A percentile compares a stretch with the other conserved stretches of the same genome.
Conservation (phyloP, 2,113 vertebrate genomes). For the Reinhardtius hippoglossoides region DNA sequence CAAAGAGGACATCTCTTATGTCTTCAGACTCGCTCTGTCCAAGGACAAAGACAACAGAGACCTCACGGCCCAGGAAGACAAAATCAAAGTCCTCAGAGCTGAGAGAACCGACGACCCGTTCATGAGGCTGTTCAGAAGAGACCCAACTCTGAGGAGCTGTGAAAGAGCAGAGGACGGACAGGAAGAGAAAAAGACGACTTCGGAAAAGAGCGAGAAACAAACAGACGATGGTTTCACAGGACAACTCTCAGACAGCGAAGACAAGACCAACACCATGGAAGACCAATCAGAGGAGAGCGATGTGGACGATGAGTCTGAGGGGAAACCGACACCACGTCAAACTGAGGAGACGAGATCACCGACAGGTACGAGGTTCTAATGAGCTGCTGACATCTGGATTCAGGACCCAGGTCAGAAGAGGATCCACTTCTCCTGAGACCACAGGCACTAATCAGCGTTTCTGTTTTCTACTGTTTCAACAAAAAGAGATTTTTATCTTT, state of each 20-base stretch:
- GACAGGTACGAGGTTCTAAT: slow-evolving; percentile 3
- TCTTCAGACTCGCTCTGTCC: slow-evolving; percentile 35
- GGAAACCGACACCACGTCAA: not conserved
- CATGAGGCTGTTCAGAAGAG: slow-evolving; percentile 21
- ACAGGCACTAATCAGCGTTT: too few relatives aligned
- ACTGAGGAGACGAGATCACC: not conserved
- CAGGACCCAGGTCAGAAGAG: too few relatives aligned
- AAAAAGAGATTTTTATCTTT: too few relatives aligned
- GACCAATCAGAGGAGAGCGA: not conserved
- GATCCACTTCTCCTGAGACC: too few relatives aligned
- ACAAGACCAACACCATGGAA: not conserved
- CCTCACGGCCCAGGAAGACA: not conserved
- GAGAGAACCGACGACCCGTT: not conserved
- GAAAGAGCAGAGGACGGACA: not conserved
- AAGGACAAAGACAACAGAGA: slow-evolving; percentile 35
- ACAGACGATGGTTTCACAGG: not conserved
- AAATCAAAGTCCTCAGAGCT: slow-evolving; percentile 2
- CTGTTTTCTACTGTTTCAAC: too few relatives aligned
- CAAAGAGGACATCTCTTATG: slow-evolving; percentile 50
- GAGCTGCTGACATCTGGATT: too few relatives aligned
- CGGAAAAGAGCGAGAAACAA: not conserved
- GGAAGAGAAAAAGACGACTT: not conserved
- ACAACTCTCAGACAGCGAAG: not conserved
- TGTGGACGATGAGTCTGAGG: not conserved
- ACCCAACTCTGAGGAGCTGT: not conserved